Percentiles rank a stretch among this genome's conserved stretches.
Conservation (phyloP, 64 coral and sea anemone genomes). For the Porites lutea region DNA sequence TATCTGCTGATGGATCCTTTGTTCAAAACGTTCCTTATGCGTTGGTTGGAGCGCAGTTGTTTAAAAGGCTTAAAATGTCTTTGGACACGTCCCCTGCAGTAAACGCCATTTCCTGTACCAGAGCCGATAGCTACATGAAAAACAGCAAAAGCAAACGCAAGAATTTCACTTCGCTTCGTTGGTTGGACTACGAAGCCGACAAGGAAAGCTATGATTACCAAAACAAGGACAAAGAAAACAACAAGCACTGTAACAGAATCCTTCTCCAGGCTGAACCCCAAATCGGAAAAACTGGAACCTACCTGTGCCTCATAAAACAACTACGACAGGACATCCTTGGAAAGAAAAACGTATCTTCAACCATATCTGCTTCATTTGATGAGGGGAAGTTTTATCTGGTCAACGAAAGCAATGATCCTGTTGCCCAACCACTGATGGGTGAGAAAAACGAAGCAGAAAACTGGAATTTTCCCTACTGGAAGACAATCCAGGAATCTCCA, state of each 20-base stretch:
- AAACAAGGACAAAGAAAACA: conserved; percentile 3
- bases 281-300: conserved; percentile 65
- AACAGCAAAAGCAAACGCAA: conserved; percentile 1
- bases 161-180: conserved; percentile 17
- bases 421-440: not conserved
- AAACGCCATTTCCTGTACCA: conserved; percentile 11
- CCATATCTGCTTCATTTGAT: not conserved
- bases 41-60: no score
- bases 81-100: conserved; percentile 6
- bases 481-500: conserved; percentile 49
- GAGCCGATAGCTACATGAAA: conserved; percentile 57
- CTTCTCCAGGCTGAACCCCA: conserved; percentile 67
- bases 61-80: conserved; percentile 3
- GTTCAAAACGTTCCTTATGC: conserved; percentile 14
- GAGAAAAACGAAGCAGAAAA: not conserved
- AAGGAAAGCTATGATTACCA: conserved; percentile 43
- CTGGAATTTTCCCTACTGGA: conserved; percentile 61
- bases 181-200: conserved; percentile 29
- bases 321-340: conserved; percentile 41
- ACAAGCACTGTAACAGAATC: conserved; percentile 47
- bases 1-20: not conserved
- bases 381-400: not conserved
- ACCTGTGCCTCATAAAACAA: conserved; percentile 57
- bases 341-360: not conserved
- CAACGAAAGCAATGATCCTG: not conserved